Conservation (phyloP, 2,797 vertebrate species). For the Sciurus carolinensis region DNA sequence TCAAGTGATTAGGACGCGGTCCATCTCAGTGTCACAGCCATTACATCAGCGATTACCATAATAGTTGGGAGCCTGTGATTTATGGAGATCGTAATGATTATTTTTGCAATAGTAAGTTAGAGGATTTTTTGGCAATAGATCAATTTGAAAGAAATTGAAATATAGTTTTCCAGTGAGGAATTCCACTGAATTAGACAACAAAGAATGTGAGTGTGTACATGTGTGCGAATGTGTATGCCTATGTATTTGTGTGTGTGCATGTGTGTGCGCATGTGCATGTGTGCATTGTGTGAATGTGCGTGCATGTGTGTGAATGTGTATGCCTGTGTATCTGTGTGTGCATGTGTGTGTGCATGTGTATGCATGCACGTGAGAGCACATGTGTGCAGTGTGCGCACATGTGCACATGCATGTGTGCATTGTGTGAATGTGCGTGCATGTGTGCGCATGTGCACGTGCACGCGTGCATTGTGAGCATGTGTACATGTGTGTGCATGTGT, state of each 20-base stretch:
- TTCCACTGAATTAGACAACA: background rate
- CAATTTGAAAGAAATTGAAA: conserved; percentile 27
- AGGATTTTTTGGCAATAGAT: conserved; percentile 47
- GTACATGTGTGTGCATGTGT: no score
- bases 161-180: background rate
- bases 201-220: no score
- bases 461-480: no score
- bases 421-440: background rate
- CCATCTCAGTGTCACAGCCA: background rate
- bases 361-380: no score
- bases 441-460: background rate
- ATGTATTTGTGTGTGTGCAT: no score
- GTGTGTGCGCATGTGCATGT: no score
- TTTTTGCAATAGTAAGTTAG: conserved; percentile 2
- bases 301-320: no score
- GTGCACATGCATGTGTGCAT: background rate
- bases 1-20: background rate
- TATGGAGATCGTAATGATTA: background rate
- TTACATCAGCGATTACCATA: background rate
- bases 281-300: no score
- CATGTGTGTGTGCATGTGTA: no score
- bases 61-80: background rate
- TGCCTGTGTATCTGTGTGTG: no score
- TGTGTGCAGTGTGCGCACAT: background rate
- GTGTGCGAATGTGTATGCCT: background rate